Conservation (phyloP, 2,888 invertebrate genomes). For the Morpho helenor region DNA sequence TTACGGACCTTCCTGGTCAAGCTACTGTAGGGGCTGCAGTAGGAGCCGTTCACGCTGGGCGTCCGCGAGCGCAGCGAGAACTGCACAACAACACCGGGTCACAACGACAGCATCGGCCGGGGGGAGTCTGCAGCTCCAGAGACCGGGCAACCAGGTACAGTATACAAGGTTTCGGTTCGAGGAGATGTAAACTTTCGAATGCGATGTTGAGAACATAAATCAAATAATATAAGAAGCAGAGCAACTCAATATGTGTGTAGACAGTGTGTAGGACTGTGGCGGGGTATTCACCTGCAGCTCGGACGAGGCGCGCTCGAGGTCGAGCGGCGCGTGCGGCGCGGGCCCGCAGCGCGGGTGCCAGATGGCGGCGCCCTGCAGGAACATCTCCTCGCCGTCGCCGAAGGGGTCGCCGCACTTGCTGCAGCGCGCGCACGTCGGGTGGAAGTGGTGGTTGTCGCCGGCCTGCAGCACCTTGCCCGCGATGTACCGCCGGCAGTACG, state of each 20-base stretch:
- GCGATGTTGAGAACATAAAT: too few relatives aligned
- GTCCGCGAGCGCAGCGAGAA: constrained; percentile 96
- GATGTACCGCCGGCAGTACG: constrained; percentile 96
- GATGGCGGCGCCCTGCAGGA: constrained; percentile 93
- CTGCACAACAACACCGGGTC: constrained; percentile 69
- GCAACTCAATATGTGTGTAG: too few relatives aligned
- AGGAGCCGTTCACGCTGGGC: constrained; percentile 96
- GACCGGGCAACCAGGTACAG: too few relatives aligned
- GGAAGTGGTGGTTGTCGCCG: constrained; percentile 98
- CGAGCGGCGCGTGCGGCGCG: constrained; percentile 84
- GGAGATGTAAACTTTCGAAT: too few relatives aligned
- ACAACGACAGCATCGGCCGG: not conserved
- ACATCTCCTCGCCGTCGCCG: constrained; percentile 98
- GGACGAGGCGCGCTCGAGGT: constrained; percentile 86
- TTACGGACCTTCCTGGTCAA: constrained; percentile 91
- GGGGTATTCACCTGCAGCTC: constrained; percentile 91
- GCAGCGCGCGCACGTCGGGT: constrained; percentile 98
- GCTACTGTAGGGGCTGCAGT: constrained; percentile 94
- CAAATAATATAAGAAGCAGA: too few relatives aligned
- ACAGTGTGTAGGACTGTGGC: not conserved
- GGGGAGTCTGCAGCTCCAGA: not conserved
- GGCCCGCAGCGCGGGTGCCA: constrained; percentile 98
- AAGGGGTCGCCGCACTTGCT: constrained; percentile 98
- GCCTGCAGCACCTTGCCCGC: constrained; percentile 97
- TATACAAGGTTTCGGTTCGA: too few relatives aligned